Percentiles rank a stretch among this genome's conserved stretches.
Evolutionary conservation across 2,113 vertebrate species (phyloP).

Genomic region (Psettodes erumei): DNA sequence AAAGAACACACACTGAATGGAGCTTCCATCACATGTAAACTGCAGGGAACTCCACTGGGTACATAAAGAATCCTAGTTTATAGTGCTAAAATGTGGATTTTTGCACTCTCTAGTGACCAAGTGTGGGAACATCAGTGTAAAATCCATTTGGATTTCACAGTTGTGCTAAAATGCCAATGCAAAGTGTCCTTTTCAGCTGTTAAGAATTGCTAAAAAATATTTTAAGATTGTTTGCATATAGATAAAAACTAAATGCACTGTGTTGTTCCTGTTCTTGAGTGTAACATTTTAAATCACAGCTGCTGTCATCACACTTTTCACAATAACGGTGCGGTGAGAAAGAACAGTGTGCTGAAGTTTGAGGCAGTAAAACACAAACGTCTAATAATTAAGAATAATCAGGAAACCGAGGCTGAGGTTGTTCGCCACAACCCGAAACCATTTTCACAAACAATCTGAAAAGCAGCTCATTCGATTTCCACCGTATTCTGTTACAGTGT

Average conservation of each 20-base stretch:
- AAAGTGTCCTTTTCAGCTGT: conserved; percentile 35
- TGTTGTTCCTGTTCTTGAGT: conserved; percentile 19
- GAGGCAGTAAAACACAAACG: conserved; percentile 26
- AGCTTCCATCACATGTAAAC: conserved; percentile 57
- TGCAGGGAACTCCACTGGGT: conserved; percentile 33
- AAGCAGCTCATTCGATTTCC: conserved; percentile 29
- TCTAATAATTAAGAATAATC: conserved; percentile 2
- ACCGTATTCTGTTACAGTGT: conserved; percentile 7
- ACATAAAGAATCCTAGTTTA: conserved; percentile 38
- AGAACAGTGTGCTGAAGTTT: conserved; percentile 11
- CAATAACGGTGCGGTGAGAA: conserved; percentile 2
- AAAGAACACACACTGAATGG: conserved; percentile 35
- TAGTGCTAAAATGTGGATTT: conserved; percentile 51
- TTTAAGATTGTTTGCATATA: conserved; percentile 47
- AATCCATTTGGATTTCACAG: conserved; percentile 56
- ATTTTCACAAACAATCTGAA: conserved; percentile 27
- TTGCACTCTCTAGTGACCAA: conserved; percentile 71
- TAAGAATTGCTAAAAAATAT: conserved; percentile 44
- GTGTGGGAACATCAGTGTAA: conserved; percentile 58
- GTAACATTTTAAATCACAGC: conserved; percentile 39
- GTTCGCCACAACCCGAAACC: background rate
- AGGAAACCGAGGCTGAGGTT: background rate
- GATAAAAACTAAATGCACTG: conserved; percentile 44
- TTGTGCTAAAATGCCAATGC: conserved; percentile 66
- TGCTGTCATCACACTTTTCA: conserved; percentile 23